Evolutionary conservation across 2,888 invertebrate genomes (phyloP).

Genomic region (Synergus laeviventris): DNA sequence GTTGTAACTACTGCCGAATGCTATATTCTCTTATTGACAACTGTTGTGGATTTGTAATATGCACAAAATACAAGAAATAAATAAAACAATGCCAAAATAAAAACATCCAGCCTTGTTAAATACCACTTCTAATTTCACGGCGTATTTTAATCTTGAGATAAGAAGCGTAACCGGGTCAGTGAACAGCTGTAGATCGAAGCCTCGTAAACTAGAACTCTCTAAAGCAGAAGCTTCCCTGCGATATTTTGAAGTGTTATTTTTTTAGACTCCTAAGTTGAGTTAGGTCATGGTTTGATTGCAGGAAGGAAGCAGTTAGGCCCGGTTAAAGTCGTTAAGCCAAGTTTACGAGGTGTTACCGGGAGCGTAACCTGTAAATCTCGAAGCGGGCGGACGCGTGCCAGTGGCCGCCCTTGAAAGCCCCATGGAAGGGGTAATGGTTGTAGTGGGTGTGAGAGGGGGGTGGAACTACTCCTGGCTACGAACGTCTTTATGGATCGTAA

Average conservation of each 20-base stretch:
- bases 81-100: background rate
- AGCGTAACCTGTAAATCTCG: conserved; percentile 76
- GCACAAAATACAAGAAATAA: background rate
- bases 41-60: no score
- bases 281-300: conserved; percentile 75
- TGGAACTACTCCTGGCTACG: conserved; percentile 65
- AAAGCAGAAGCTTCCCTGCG: background rate
- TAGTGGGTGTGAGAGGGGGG: conserved; percentile 64
- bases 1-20: no score
- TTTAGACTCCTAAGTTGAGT: conserved; percentile 53
- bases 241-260: conserved; percentile 19
- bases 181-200: conserved; percentile 4
- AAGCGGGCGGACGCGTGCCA: conserved; percentile 73
- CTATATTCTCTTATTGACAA: no score
- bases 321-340: conserved; percentile 76
- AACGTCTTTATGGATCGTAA: conserved; percentile 76
- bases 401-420: conserved; percentile 73
- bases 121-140: background rate
- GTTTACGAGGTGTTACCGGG: conserved; percentile 76
- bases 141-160: background rate
- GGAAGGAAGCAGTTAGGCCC: conserved; percentile 77
- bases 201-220: background rate
- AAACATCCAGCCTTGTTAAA: background rate
- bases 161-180: background rate
- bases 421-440: conserved; percentile 63